These are phyloP conservation scores for Poecile montanus DNA, from an alignment of 2,797 vertebrate genomes.

Conservation along the genomic window DNA sequence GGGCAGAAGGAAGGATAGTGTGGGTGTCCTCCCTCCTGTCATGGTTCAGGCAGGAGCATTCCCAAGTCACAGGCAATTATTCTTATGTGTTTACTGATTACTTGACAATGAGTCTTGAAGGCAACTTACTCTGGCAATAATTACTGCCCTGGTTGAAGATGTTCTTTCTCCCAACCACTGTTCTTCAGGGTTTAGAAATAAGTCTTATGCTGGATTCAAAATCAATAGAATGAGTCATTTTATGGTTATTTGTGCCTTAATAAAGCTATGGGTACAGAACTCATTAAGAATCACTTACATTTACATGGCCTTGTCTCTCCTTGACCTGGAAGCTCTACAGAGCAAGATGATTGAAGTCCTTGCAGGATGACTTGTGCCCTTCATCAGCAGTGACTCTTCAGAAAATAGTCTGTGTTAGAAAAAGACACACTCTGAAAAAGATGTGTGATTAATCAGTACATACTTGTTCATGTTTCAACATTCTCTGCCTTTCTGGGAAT, in stretches of 20 bases:
- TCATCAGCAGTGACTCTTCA: background rate
- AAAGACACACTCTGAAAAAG: background rate
- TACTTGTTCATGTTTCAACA: constrained; percentile 3
- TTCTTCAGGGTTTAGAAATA: background rate
- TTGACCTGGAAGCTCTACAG: background rate
- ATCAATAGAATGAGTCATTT: constrained; percentile 18
- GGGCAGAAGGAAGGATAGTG: background rate
- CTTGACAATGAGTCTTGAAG: background rate
- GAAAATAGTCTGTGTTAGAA: background rate
- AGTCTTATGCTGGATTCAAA: background rate
- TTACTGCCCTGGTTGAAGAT: background rate
- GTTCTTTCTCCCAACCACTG: background rate
- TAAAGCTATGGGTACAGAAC: constrained; percentile 10
- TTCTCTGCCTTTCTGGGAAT: constrained; percentile 22
- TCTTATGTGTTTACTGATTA: background rate
- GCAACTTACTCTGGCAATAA: background rate
- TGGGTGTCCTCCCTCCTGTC: fast-evolving
- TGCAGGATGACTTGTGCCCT: background rate
- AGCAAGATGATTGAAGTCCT: background rate
- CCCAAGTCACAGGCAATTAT: background rate
- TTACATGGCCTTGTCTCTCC: constrained; percentile 19
- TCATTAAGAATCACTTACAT: constrained; percentile 34
- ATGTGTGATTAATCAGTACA: background rate
- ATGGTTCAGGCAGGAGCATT: background rate
- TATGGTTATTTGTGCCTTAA: constrained; percentile 40